Conservation (phyloP, 2,113 vertebrate genomes). For the Pseudorhombus dupliciocellatus region DNA sequence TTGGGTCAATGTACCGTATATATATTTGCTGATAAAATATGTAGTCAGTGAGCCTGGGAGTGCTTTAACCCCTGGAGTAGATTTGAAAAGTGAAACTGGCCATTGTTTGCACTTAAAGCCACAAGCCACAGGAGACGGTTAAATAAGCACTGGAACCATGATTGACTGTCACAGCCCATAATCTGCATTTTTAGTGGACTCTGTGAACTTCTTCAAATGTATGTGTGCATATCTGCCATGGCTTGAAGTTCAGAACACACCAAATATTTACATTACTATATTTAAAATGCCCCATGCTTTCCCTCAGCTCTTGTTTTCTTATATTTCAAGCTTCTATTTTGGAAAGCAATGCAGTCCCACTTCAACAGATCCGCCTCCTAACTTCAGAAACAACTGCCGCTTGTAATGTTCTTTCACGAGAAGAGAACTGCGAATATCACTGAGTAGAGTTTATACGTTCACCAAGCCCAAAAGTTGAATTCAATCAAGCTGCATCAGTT, state of each 20-base stretch:
- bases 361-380: neutral
- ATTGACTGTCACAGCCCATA: neutral
- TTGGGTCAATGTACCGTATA: too few relatives aligned
- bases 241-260: neutral
- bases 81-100: neutral
- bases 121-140: neutral
- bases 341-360: neutral
- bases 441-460: too few relatives aligned
- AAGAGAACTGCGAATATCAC: too few relatives aligned
- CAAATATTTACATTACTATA: slow-evolving; percentile 19
- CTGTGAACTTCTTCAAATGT: neutral
- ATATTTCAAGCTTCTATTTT: neutral
- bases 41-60: neutral
- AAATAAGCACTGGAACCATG: neutral
- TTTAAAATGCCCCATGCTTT: neutral
- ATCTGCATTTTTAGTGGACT: slow-evolving; percentile 1
- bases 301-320: neutral
- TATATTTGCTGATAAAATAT: neutral
- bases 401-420: too few relatives aligned
- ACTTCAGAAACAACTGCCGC: neutral
- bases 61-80: neutral
- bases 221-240: neutral
- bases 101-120: neutral
- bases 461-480: too few relatives aligned
- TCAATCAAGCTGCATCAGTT: too few relatives aligned